Evolutionary conservation across 2,888 invertebrate species (phyloP), one percentile per base, ranked within the genome.

Genomic region (Ormia ochracea): DNA sequence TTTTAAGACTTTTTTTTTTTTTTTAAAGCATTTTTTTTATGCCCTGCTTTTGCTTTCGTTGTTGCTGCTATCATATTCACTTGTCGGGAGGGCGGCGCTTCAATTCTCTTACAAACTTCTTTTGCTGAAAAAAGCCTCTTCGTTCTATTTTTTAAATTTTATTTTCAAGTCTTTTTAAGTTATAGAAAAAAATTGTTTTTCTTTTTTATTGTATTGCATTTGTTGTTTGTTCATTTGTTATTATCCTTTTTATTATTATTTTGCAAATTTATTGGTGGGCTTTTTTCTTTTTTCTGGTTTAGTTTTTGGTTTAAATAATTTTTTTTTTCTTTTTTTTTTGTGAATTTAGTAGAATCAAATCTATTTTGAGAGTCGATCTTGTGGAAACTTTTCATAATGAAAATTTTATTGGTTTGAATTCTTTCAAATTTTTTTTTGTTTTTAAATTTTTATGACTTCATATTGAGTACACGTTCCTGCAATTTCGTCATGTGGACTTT

Each of bases 231-330:
- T 36, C 33, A 79, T 70, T 63, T 69, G 23, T 74, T 83, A n/a
- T n/a, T n/a, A 75, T 43, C 45, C 31, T 81, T 63, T 70, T 63
- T 52, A 28, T 45, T 26, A 31, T 70, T 56, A 56, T 82, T 48
- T 69, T 82, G 74, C 72, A 61, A 72, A 61, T 61, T 38, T 82
- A 65, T 68, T 72, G 78, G 68, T 78, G 74, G 78, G 69, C 56
- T 77, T 70, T 75, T 78, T 50, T 68, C 38, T 68, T 12, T 21
- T 69, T 65, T 14, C 26, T 54, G n/a, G 12, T 75, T 33, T 59
- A 45, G 14, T 52, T 43, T 59, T 75, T 59, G 14, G 9, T 61
- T 58, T 36, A 45, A 56, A 36, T 65, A 59, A 72, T 45, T 54
- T 14, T 61, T 26, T 12, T 69, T 28, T n/a, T 41, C 36, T 77